Conservation (phyloP, 2,797 vertebrate species). For the Ambastaia sidthimunki region DNA sequence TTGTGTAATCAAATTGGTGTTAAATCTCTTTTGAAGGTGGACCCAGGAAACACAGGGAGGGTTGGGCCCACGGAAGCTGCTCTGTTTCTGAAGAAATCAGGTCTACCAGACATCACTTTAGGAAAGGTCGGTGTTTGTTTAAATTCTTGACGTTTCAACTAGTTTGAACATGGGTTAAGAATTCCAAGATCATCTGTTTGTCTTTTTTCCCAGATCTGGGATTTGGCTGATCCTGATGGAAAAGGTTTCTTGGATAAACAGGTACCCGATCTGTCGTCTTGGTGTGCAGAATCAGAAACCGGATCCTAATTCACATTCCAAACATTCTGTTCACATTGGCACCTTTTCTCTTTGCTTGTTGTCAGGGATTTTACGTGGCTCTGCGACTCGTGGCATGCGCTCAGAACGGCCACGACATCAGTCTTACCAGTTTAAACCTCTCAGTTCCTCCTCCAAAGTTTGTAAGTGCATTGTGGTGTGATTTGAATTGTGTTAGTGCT, state of each 20-base stretch:
- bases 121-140: conserved; percentile 85
- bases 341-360: conserved; percentile 42
- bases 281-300: not conserved
- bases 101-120: conserved; percentile 87
- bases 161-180: not conserved
- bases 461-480: conserved; percentile 79
- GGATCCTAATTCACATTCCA: not conserved
- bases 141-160: not conserved
- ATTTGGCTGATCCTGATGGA: conserved; percentile 95
- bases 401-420: conserved; percentile 91
- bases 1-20: no score
- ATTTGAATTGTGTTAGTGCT: conserved; percentile 15
- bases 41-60: conserved; percentile 90
- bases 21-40: conserved; percentile 80
- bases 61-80: conserved; percentile 95
- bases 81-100: conserved; percentile 94
- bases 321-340: not conserved
- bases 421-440: conserved; percentile 83
- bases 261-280: conserved; percentile 70
- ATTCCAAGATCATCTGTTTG: not conserved
- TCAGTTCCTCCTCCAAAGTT: conserved; percentile 91
- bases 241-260: conserved; percentile 98
- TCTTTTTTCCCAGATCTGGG: conserved; percentile 93
- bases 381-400: conserved; percentile 92
- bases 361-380: conserved; percentile 91